Conservation (phyloP, 1,140 invertebrate genomes). For the Phymorhynchus buccinoides region DNA sequence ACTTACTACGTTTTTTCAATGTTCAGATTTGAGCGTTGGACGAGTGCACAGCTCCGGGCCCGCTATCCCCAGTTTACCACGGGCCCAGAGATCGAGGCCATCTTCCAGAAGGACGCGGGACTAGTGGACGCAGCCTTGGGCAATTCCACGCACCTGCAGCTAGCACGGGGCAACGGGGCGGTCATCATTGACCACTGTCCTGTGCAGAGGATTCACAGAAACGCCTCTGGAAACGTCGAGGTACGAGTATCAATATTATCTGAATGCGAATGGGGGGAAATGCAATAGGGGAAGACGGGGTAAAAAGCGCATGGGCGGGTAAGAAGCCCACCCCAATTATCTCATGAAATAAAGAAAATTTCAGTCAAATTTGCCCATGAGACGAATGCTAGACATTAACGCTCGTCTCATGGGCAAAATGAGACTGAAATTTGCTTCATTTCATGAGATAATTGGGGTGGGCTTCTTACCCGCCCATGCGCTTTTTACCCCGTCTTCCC, state of each 20-base stretch:
- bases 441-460: too few species aligned
- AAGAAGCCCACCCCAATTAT: too few species aligned
- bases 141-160: slow-evolving; percentile 67
- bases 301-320: too few species aligned
- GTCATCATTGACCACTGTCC: slow-evolving; percentile 63
- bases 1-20: neutral
- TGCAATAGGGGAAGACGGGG: too few species aligned
- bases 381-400: too few species aligned
- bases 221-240: slow-evolving; percentile 48
- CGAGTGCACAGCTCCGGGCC: slow-evolving; percentile 46
- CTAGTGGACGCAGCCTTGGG: slow-evolving; percentile 67
- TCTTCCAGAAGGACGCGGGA: slow-evolving; percentile 65
- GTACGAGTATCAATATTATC: slow-evolving; percentile 41
- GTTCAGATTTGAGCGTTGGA: slow-evolving; percentile 58
- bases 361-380: too few species aligned
- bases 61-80: slow-evolving; percentile 66
- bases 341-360: too few species aligned
- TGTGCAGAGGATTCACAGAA: slow-evolving; percentile 55
- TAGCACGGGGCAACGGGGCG: slow-evolving; percentile 65
- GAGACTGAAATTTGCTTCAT: too few species aligned
- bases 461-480: too few species aligned
- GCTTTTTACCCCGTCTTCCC: too few species aligned
- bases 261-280: too few species aligned
- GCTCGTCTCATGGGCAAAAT: too few species aligned
- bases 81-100: slow-evolving; percentile 51